phyloP scores from a whole-genome alignment of 2,888 invertebrate species.

The Hydraecia micacea region DNA sequence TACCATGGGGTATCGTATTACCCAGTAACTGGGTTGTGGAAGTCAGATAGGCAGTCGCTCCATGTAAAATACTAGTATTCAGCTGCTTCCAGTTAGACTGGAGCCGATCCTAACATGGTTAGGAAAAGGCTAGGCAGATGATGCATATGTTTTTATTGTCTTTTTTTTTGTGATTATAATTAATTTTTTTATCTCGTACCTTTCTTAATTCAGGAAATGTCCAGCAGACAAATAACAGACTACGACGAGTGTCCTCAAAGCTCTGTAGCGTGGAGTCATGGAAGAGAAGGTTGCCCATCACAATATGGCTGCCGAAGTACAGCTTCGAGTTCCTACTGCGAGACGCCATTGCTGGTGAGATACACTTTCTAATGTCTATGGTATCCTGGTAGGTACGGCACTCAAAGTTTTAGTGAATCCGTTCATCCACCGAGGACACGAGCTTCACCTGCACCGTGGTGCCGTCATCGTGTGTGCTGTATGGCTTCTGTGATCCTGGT shows the following conservation, averaged over 20 bases:
- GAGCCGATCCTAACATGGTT: neutral
- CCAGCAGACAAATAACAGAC: conserved; percentile 65
- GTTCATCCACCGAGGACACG: neutral
- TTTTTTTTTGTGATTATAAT: neutral
- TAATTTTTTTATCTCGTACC: neutral
- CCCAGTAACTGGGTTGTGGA: neutral
- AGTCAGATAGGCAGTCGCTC: too few species aligned
- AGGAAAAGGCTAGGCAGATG: neutral
- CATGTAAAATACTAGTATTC: neutral
- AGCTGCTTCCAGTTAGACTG: neutral
- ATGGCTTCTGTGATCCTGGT: neutral
- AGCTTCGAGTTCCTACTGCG: conserved; percentile 91
- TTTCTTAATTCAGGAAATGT: conserved; percentile 68
- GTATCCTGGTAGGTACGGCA: conserved; percentile 16
- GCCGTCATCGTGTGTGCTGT: neutral
- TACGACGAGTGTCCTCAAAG: conserved; percentile 74
- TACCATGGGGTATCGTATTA: neutral
- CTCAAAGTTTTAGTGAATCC: neutral
- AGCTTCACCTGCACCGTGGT: neutral
- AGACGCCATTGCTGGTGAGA: conserved; percentile 94
- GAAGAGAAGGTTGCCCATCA: conserved; percentile 91
- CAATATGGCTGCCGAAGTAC: conserved; percentile 94
- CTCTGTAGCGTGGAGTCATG: conserved; percentile 87
- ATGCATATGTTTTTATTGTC: neutral
- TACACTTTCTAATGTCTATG: conserved; percentile 21